Evolutionary conservation across 2,888 invertebrate genomes (phyloP), one percentile per base, ranked within the genome.

Genomic region (Apotomis betuletana): DNA sequence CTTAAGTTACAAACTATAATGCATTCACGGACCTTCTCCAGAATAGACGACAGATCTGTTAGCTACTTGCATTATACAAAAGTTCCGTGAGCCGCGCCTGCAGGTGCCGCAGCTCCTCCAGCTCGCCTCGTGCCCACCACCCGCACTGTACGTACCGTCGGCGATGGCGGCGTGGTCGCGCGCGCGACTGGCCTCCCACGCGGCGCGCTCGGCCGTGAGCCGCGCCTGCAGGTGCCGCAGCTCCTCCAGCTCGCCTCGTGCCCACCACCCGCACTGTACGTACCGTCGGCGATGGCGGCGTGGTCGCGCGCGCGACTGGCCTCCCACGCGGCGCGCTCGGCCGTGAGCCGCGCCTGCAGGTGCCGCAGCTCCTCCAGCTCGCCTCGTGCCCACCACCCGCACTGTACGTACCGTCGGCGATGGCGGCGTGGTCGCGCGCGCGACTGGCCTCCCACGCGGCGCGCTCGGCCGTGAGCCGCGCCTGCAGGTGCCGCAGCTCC

Each of bases 281-380:
- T 12, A 90, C 90, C 90, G 4, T 80, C 74, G 0, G 84, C 84
- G 4, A 89, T 78, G 3, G 84, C 83, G 2, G 83, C 81, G 27
- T 79, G 80, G 79, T 91, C 90, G 49, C 49, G 49, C 49, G 49
- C 49, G 49, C 10, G 78, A 78, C 3, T 96, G 95, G 80, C 96
- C 76, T 96, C 95, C 96, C 97, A 97, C 38, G 95, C 94, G 3
- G 96, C 95, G 74, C 97, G 95, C 83, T 97, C 97, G 71, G 95
- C 94, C 8, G 96, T 97, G 76, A 98, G 94, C 75, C 96, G 95
- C 87, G 98, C 98, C 90, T 98, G 98, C 75, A 98, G 94, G 90
- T 98, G 98, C 0, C 98, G 93, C 77, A 99, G 90, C 87, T 98
- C 98, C 87, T 99, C 99, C 78, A 99, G 90, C 83, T 98, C 81